A percentile compares a stretch with the other conserved stretches of the same genome.
phyloP scores from a whole-genome alignment of 2,113 vertebrate genomes.

The Crotalus viridis region DNA sequence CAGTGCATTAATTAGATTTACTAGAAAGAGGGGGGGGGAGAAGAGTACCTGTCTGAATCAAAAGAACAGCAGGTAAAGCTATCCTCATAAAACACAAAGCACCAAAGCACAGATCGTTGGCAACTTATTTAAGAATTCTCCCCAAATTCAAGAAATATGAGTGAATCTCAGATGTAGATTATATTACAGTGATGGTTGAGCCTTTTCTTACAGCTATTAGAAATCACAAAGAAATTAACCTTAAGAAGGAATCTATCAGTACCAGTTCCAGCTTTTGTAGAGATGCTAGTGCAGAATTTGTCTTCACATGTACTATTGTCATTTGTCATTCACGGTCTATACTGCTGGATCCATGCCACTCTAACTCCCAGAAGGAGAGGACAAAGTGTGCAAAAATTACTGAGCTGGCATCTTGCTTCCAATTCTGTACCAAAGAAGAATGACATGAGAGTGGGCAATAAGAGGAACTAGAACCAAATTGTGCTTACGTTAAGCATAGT shows the following conservation, averaged over 20 bases:
- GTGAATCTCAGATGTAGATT: too few relatives aligned
- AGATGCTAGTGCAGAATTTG: neutral
- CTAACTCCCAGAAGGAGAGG: neutral
- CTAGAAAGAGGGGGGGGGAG: neutral
- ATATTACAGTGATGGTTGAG: neutral
- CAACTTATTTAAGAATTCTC: neutral
- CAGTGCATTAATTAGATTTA: constrained; percentile 54
- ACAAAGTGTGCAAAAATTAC: neutral
- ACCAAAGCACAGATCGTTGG: neutral
- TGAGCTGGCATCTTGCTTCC: neutral
- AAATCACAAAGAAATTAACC: neutral
- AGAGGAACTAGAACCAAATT: neutral
- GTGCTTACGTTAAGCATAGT: neutral
- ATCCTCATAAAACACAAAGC: neutral
- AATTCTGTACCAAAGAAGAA: neutral
- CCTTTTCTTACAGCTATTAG: neutral
- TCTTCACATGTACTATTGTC: neutral
- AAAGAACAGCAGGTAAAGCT: neutral
- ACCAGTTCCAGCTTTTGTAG: neutral
- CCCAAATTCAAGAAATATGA: neutral
- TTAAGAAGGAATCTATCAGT: too few relatives aligned
- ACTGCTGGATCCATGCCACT: neutral
- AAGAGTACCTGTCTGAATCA: neutral
- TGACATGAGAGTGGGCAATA: neutral
- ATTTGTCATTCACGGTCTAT: neutral